Conservation (phyloP, 2,888 invertebrate species). For the Seira musarum region DNA sequence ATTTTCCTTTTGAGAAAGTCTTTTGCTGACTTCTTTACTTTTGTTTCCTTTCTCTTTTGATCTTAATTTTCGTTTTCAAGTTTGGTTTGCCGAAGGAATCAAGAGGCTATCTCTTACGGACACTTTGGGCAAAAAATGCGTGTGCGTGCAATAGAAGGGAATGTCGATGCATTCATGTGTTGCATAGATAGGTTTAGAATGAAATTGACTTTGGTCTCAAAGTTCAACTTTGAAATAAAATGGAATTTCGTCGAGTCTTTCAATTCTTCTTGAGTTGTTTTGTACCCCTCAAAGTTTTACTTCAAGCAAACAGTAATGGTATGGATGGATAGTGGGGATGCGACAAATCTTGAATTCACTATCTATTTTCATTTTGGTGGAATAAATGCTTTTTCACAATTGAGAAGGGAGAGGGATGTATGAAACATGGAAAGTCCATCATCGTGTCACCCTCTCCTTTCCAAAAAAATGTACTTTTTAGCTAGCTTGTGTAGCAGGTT, state of each 20-base stretch:
- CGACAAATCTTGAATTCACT: constrained; percentile 3
- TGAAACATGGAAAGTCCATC: constrained; percentile 58
- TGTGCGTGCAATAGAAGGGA: background rate
- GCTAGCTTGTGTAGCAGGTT: constrained; percentile 3
- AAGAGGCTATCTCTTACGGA: background rate
- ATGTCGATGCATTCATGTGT: constrained; percentile 49
- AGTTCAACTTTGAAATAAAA: constrained; percentile 24
- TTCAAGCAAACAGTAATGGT: background rate
- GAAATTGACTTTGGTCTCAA: constrained; percentile 52
- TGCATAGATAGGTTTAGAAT: constrained; percentile 38
- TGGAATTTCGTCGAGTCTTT: constrained; percentile 28
- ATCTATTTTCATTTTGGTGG: background rate
- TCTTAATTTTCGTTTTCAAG: too few species aligned
- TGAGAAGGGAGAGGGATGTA: constrained; percentile 38
- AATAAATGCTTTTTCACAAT: too few species aligned
- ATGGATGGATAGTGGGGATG: constrained; percentile 9
- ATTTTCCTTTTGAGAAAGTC: constrained; percentile 44
- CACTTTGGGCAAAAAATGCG: background rate
- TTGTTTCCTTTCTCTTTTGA: too few species aligned
- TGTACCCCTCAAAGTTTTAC: too few species aligned
- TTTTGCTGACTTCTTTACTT: background rate
- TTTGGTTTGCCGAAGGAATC: too few species aligned
- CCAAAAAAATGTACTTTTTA: constrained; percentile 49
- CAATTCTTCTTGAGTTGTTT: too few species aligned
- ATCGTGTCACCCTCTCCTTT: constrained; percentile 43